Conservation (phyloP, 2,113 vertebrate genomes). For the Corythoichthys haematopterus region DNA sequence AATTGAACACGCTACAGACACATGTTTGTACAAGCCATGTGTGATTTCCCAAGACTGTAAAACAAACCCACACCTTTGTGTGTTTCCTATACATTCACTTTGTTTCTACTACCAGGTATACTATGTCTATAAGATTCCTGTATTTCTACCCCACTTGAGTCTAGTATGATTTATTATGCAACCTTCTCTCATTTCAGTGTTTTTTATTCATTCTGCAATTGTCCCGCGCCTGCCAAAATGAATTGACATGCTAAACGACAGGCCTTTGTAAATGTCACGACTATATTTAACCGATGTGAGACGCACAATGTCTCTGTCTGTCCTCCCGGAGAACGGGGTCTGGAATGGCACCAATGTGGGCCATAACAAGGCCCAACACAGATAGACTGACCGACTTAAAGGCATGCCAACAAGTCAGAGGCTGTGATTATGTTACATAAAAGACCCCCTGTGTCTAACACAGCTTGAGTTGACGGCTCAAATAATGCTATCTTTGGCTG, state of each 20-base stretch:
- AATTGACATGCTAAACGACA: slow-evolving; percentile 47
- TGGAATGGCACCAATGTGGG: slow-evolving; percentile 56
- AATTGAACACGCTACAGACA: slow-evolving; percentile 12
- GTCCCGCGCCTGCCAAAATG: slow-evolving; percentile 36
- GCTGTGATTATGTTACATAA: slow-evolving; percentile 44
- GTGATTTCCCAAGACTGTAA: slow-evolving; percentile 24
- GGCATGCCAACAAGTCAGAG: slow-evolving; percentile 43
- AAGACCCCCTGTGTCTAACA: slow-evolving; percentile 26
- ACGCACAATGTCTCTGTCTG: slow-evolving; percentile 54
- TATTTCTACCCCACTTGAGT: slow-evolving; percentile 16
- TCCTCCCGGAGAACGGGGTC: slow-evolving; percentile 61
- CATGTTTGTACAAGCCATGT: slow-evolving; percentile 17
- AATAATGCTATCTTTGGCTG: slow-evolving; percentile 25
- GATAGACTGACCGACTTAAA: slow-evolving; percentile 49
- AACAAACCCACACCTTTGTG: slow-evolving; percentile 30
- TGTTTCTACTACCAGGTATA: background rate
- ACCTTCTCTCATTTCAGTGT: slow-evolving; percentile 15
- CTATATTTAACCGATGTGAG: slow-evolving; percentile 56
- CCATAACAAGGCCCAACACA: slow-evolving; percentile 50
- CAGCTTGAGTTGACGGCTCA: slow-evolving; percentile 1
- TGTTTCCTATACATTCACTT: background rate
- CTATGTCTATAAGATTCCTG: background rate
- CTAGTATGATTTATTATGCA: slow-evolving; percentile 25
- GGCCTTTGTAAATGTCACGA: slow-evolving; percentile 54
- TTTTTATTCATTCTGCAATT: slow-evolving; percentile 37